phyloP scores from a whole-genome alignment of 2,888 invertebrate species.

The Abrostola tripartita region DNA sequence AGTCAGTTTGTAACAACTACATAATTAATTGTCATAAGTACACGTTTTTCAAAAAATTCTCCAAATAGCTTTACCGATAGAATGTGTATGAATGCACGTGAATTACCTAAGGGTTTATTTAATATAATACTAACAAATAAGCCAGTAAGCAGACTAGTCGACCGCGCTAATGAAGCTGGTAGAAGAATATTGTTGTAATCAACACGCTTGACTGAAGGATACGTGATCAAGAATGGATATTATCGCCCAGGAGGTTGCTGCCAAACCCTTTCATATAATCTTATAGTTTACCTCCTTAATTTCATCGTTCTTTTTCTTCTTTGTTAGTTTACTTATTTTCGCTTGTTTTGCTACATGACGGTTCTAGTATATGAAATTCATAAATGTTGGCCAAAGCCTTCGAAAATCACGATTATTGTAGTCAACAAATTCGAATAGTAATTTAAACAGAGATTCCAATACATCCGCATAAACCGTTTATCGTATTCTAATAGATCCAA shows the following conservation, averaged over 20 bases:
- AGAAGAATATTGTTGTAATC: slow-evolving; percentile 2
- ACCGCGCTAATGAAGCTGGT: neutral
- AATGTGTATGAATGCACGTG: too few species aligned
- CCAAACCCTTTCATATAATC: neutral
- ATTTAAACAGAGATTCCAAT: neutral
- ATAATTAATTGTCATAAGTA: too few species aligned
- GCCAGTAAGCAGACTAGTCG: neutral
- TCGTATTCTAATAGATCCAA: slow-evolving; percentile 7
- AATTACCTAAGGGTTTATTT: neutral
- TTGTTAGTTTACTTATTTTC: neutral
- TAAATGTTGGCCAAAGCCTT: too few species aligned
- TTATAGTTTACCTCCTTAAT: neutral
- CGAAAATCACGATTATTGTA: too few species aligned
- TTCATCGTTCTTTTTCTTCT: neutral
- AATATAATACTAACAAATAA: neutral
- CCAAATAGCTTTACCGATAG: too few species aligned
- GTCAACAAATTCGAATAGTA: too few species aligned
- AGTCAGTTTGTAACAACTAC: too few species aligned
- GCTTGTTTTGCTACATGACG: neutral
- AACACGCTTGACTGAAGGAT: slow-evolving; percentile 2
- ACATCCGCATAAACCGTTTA: neutral
- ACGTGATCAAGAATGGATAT: neutral
- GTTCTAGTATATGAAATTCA: too few species aligned
- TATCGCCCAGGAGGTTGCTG: neutral
- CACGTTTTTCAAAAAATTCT: too few species aligned